phyloP scores from a whole-genome alignment of 2,113 vertebrate genomes.

The Arvicanthis niloticus region DNA sequence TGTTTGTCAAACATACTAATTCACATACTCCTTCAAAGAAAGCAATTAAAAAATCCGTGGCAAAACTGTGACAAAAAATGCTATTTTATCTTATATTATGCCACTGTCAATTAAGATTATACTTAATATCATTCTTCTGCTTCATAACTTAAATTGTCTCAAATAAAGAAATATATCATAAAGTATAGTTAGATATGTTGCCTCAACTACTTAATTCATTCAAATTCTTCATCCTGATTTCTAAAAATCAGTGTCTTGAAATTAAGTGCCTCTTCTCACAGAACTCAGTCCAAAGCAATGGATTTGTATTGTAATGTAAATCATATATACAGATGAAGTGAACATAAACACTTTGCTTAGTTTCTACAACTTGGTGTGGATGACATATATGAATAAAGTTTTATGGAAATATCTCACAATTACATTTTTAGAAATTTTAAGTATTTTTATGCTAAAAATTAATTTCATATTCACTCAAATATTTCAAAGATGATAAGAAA shows the following conservation, averaged over 20 bases:
- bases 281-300: background rate
- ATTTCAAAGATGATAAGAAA: background rate
- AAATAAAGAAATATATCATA: background rate
- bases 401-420: background rate
- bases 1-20: background rate
- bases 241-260: background rate
- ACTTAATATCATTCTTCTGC: background rate
- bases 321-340: background rate
- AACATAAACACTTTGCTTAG: background rate
- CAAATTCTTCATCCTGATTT: background rate
- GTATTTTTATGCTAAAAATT: background rate
- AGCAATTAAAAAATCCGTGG: background rate
- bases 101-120: background rate
- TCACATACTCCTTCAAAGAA: background rate
- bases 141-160: background rate
- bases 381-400: background rate
- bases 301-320: background rate
- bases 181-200: background rate
- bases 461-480: background rate
- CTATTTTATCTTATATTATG: background rate
- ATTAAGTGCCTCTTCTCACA: background rate
- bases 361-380: background rate
- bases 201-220: background rate
- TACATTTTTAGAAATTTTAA: background rate
- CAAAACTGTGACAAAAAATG: background rate